phyloP scores from a whole-genome alignment of 2,888 invertebrate species.

The Yponomeuta malinellus region DNA sequence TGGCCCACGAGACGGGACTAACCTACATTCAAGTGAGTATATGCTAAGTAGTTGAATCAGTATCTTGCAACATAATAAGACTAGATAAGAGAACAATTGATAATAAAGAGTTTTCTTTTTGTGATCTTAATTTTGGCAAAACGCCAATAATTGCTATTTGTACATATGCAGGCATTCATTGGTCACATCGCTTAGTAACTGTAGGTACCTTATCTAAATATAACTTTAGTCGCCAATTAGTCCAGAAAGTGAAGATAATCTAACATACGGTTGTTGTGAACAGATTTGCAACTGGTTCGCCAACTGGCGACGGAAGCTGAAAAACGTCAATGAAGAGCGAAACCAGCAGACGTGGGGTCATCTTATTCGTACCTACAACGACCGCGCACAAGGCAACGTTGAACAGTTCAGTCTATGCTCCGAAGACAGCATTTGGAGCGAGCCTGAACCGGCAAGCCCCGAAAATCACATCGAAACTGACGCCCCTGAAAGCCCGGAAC shows the following conservation, averaged over 20 bases:
- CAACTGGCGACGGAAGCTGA: conserved; percentile 87
- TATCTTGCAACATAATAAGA: background rate
- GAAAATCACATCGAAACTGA: conserved; percentile 42
- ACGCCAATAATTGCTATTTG: conserved; percentile 67
- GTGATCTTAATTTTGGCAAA: conserved; percentile 38
- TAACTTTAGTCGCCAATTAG: background rate
- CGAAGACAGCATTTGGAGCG: conserved; percentile 87
- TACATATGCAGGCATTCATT: conserved; percentile 68
- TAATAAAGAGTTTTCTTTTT: background rate
- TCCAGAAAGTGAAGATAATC: background rate
- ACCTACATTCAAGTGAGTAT: conserved; percentile 81
- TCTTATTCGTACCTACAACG: conserved; percentile 83
- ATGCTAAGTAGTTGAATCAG: background rate
- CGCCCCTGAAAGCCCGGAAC: conserved; percentile 44
- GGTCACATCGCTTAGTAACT: background rate
- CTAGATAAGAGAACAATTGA: background rate
- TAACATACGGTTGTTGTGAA: conserved; percentile 18
- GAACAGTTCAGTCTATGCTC: conserved; percentile 88
- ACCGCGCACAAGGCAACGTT: conserved; percentile 84
- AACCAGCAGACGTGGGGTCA: conserved; percentile 84
- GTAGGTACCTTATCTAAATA: background rate
- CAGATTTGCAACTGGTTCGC: conserved; percentile 89
- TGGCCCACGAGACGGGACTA: conserved; percentile 83
- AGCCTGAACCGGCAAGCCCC: conserved; percentile 63
- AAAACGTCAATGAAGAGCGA: conserved; percentile 82